A percentile compares a stretch with the other conserved stretches of the same genome.
phyloP scores from a whole-genome alignment of 2,113 vertebrate genomes.

The Syrmaticus mikado region DNA sequence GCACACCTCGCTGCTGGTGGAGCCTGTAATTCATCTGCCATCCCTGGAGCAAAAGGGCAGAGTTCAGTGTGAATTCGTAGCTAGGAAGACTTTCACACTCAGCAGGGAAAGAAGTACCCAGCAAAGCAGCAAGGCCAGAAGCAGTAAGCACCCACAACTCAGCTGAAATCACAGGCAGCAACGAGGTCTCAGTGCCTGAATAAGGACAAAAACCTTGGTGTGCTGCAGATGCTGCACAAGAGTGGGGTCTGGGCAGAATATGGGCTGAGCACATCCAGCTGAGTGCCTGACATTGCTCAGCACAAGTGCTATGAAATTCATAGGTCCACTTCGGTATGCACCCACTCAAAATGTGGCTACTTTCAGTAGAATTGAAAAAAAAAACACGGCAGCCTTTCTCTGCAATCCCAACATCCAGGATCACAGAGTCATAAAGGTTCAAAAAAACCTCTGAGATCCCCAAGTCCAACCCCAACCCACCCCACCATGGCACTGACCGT shows the following conservation, averaged over 20 bases:
- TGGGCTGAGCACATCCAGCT: not conserved
- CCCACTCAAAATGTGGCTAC: not conserved
- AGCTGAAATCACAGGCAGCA: not conserved
- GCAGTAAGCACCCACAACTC: not conserved
- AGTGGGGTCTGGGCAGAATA: not conserved
- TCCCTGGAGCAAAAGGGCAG: not conserved
- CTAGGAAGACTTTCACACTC: not conserved
- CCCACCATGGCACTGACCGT: no score
- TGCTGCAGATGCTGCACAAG: not conserved
- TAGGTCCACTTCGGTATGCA: not conserved
- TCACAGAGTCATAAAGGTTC: no score
- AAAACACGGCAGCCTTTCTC: not conserved
- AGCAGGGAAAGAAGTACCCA: not conserved
- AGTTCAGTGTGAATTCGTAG: not conserved
- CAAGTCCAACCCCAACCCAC: no score
- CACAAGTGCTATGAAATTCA: not conserved
- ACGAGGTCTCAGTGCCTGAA: not conserved
- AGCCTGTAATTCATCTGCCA: not conserved
- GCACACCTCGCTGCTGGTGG: not conserved
- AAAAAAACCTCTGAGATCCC: no score
- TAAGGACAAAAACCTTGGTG: not conserved
- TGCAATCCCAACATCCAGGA: fast-evolving
- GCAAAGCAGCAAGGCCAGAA: not conserved
- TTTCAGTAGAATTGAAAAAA: not conserved
- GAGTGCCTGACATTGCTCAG: not conserved